Base-by-base conservation (phyloP, 2,113 vertebrate species). In the Pyxicephalus adspersus region DNA sequence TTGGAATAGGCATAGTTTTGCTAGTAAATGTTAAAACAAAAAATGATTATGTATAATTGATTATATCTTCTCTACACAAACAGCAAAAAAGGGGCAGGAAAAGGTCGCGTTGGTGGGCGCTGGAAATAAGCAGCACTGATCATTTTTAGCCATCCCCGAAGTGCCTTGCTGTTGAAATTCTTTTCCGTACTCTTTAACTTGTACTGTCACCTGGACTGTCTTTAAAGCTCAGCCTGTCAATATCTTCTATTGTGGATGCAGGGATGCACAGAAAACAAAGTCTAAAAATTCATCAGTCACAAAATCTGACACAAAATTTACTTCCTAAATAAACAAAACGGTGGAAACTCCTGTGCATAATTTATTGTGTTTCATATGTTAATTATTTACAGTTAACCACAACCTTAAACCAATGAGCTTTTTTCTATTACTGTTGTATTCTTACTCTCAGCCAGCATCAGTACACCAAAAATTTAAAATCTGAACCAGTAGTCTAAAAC, bases 41-140 rank as follows among this genome's bases (percentile, higher is more conserved):
- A n/a, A 45, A 2, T 45, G 8, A 45, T 1, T 45, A 45, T 45
- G 9, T n/a, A 13, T 75, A 45, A 76, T 23, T 45, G 5, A 51
- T 76, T n/a, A 45, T 22, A 8, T 50, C 3, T 50, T 68, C 50
- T 68, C 8, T 55, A 29, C n/a, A 17, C 60, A 20, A 3, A 63
- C 81, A 91, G 90, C 85, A 90, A 90, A 64, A 91, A 91, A 75
- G 90, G 88, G 23, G 88, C 90, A 0, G 90, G 88, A 22, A 91
- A 91, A 71, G 89, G 89, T 25, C 86, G 90, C 0, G 84, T 91
- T 1, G 90, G 90, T 77, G 90, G 90, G 20, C 90, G 90, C 84
- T 91, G 90, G 90, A 91, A 91, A 83, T 91, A 84, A 90, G 72
- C 19, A 52, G 25, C 22, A 16, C 29, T 54, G 61, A 25, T 8